Evolutionary conservation across 2,888 invertebrate species (phyloP), one percentile per base, ranked within the genome.

Genomic region (Pammene aurita): DNA sequence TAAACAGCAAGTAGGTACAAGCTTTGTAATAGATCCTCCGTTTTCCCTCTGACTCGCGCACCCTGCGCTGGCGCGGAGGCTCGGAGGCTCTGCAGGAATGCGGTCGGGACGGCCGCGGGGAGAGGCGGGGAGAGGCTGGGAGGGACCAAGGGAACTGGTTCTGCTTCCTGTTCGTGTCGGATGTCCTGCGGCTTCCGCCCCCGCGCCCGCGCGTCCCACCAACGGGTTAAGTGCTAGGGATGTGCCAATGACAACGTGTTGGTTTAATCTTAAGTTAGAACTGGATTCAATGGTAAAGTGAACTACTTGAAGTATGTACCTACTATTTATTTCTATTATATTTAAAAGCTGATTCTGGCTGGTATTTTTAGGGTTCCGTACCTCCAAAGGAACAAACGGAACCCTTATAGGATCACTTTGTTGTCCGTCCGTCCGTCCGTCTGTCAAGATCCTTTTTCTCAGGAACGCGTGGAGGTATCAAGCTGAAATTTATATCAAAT

Each of bases 131-230:
- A 26, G 80, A 85, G 88, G 85, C 82, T 83, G 88, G 75, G 86
- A 87, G 90, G 91, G 89, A 91, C 90, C 90, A 90, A 89, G 83
- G 86, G 81, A 89, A 92, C 92, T 89, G 90, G 92, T 92, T 92
- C 83, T 86, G 90, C 91, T 92, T 92, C 92, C 92, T 92, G 92
- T 92, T 89, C 90, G 92, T 92, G 91, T 92, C 92, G 92, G 92
- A 92, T 92, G 92, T 92, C 92, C 92, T 92, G 92, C 92, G 92
- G 92, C 92, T 92, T 92, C 92, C 92, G 89, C 88, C 88, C 86
- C 56, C 78, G 74, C 75, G 75, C 72, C 56, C 74, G 74, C 72
- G 74, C 75, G 64, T 71, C 81, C 78, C 80, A 80, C 78, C 82
- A 81, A 82, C 83, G 85, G 84, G 84, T 84, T 84, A 80, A 80